These are phyloP conservation scores for Chiroxiphia lanceolata DNA, from an alignment of 2,797 vertebrate species.

Conservation along the genomic window DNA sequence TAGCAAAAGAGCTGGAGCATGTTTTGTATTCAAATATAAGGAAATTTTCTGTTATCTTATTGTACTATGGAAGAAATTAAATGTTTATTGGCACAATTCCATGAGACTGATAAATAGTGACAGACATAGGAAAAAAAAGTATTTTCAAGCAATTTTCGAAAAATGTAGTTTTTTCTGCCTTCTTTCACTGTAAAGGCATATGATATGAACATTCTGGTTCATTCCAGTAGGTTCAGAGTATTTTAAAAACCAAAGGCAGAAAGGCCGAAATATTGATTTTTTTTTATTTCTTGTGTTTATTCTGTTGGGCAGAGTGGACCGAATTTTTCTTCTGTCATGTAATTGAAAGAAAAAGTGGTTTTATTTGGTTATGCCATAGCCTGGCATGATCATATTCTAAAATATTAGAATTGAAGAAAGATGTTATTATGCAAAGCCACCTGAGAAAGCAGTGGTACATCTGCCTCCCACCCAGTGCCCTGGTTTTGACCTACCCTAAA, in stretches of 20 bases:
- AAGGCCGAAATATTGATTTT: not conserved
- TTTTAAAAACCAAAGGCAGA: not conserved
- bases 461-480: no score
- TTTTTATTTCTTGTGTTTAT: not conserved
- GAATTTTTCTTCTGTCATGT: not conserved
- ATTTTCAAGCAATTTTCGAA: not conserved
- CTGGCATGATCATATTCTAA: not conserved
- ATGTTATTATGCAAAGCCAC: not conserved
- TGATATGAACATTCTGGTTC: not conserved
- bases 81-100: not conserved
- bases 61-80: not conserved
- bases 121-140: fast-evolving
- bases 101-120: not conserved
- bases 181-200: not conserved
- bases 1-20: not conserved
- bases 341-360: not conserved
- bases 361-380: not conserved
- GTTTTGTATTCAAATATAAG: not conserved
- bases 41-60: not conserved
- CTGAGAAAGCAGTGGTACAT: not conserved
- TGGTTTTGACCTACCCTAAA: not conserved
- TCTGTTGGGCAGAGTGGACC: not conserved
- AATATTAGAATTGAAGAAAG: not conserved
- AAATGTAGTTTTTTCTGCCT: not conserved
- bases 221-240: not conserved